phyloP scores from a whole-genome alignment of 2,888 invertebrate species.

The Drosophila paracracens region DNA sequence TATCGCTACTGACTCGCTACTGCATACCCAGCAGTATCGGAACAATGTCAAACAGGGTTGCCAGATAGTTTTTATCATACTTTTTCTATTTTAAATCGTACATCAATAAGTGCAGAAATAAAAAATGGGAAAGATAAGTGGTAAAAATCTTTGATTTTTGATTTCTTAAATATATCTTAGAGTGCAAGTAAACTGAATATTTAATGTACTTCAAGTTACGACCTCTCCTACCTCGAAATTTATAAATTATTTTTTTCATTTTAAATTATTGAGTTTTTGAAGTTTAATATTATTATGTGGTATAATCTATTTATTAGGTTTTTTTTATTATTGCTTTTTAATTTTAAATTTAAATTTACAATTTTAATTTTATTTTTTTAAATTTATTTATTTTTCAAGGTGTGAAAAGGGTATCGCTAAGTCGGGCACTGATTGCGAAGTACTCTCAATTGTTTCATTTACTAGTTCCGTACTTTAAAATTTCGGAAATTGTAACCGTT shows the following conservation, averaged over 20 bases:
- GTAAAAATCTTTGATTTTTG: background rate
- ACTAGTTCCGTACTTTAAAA: background rate
- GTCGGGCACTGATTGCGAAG: background rate
- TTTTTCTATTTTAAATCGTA: no score
- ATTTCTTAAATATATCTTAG: background rate
- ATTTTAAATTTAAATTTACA: background rate
- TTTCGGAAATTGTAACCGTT: slow-evolving; percentile 19
- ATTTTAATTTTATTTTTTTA: no score
- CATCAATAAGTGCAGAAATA: no score
- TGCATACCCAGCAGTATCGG: background rate
- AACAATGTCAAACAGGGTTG: background rate
- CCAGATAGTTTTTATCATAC: background rate
- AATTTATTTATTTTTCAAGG: background rate
- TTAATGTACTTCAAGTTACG: no score
- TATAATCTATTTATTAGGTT: background rate
- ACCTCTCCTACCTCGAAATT: no score
- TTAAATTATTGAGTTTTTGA: background rate
- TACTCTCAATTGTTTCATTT: background rate
- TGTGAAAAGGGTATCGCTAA: background rate
- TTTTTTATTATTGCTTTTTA: background rate
- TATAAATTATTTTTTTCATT: no score
- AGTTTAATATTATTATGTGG: background rate
- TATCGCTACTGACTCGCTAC: background rate
- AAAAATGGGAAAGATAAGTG: background rate
- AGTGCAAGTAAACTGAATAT: background rate